A percentile compares a stretch with the other conserved stretches of the same genome.
Evolutionary conservation across 2,888 invertebrate genomes (phyloP).

Genomic region (Coelopa pilipes): DNA sequence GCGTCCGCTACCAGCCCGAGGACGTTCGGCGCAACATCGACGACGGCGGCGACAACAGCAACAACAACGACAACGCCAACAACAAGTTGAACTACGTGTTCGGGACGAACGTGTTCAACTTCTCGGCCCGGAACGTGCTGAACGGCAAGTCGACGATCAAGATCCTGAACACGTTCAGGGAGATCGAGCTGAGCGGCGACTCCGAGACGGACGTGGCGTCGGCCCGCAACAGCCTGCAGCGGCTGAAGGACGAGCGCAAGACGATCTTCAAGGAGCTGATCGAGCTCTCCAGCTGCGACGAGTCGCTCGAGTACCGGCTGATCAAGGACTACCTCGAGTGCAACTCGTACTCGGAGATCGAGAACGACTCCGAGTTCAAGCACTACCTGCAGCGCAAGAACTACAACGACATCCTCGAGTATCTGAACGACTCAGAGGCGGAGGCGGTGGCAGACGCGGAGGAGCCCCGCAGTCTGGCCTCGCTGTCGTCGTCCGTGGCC

Average conservation of each 20-base stretch:
- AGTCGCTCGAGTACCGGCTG: slow-evolving; percentile 62
- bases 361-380: slow-evolving; percentile 64
- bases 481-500: slow-evolving; percentile 56
- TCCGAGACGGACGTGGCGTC: slow-evolving; percentile 41
- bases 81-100: slow-evolving; percentile 54
- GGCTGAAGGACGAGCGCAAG: slow-evolving; percentile 56
- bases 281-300: slow-evolving; percentile 63
- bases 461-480: slow-evolving; percentile 54
- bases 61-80: slow-evolving; percentile 41
- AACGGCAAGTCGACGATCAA: slow-evolving; percentile 62
- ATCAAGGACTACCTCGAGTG: slow-evolving; percentile 65
- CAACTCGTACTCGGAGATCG: slow-evolving; percentile 66
- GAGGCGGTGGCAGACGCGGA: too few relatives aligned
- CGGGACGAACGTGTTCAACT: slow-evolving; percentile 60
- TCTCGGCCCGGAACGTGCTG: slow-evolving; percentile 57
- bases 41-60: slow-evolving; percentile 40
- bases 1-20: slow-evolving; percentile 52
- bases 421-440: slow-evolving; percentile 58
- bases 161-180: slow-evolving; percentile 55
- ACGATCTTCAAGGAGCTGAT: slow-evolving; percentile 60
- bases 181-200: slow-evolving; percentile 51
- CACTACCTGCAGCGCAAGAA: slow-evolving; percentile 64
- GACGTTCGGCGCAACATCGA: slow-evolving; percentile 58
- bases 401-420: slow-evolving; percentile 63
- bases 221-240: slow-evolving; percentile 53